These are phyloP conservation scores for Brachylomia viminalis DNA, from an alignment of 2,888 invertebrate species.

Conservation along the genomic window DNA sequence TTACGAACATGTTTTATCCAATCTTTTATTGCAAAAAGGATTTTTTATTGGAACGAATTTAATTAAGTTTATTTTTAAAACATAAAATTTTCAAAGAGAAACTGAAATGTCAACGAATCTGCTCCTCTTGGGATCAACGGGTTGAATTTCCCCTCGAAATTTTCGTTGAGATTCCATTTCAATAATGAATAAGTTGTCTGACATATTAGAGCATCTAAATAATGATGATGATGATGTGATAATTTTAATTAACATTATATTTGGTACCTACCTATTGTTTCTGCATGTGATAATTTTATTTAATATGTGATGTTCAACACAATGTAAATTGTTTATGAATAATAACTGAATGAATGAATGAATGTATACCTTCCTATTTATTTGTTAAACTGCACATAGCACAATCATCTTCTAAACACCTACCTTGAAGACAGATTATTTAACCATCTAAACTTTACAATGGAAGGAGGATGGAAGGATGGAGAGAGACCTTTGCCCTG, in stretches of 20 bases:
- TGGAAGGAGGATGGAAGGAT: too few species aligned
- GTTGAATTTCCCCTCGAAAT: slow-evolving; percentile 3
- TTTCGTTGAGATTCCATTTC: slow-evolving; percentile 33
- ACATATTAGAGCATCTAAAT: slow-evolving; percentile 10
- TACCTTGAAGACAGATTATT: not conserved
- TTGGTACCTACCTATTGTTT: too few species aligned
- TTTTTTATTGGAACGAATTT: not conserved
- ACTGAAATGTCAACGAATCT: slow-evolving; percentile 13
- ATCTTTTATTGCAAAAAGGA: not conserved
- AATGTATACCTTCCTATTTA: too few species aligned
- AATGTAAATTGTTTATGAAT: too few species aligned
- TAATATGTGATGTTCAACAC: too few species aligned
- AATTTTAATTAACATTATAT: too few species aligned
- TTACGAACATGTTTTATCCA: not conserved
- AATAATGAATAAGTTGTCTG: slow-evolving; percentile 30
- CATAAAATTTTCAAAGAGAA: not conserved
- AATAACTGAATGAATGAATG: too few species aligned
- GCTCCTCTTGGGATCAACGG: not conserved
- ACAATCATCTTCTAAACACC: not conserved
- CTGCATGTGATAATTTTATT: too few species aligned
- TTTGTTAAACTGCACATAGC: not conserved
- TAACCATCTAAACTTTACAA: not conserved
- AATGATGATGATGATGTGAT: too few species aligned
- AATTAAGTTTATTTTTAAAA: not conserved
- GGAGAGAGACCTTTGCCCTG: too few species aligned